These are phyloP conservation scores for Suncus etruscus DNA, from an alignment of 2,113 vertebrate genomes.

Conservation along the genomic window DNA sequence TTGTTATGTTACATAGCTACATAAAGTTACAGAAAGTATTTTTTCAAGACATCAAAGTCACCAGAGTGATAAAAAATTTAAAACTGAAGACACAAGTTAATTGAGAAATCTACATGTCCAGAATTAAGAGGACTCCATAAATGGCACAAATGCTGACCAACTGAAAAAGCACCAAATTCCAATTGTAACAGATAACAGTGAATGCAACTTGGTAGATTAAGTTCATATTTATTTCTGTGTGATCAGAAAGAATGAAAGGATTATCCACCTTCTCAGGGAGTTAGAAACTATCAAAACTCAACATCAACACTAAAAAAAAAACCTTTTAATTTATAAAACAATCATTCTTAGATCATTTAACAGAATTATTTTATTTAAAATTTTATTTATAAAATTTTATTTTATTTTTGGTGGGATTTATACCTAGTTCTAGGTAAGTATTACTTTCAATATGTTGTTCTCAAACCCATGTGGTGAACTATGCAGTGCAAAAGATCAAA, in stretches of 20 bases:
- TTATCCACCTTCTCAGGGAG: neutral
- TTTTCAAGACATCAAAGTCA: neutral
- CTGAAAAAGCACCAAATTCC: neutral
- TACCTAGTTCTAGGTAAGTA: too few relatives aligned
- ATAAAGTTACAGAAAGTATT: neutral
- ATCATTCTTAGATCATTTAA: neutral
- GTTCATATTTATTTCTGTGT: accelerated
- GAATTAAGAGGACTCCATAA: neutral
- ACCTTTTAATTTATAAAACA: neutral
- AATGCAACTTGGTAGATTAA: neutral
- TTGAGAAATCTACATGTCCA: accelerated
- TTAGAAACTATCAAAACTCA: accelerated
- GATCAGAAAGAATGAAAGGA: neutral
- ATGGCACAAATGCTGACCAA: accelerated
- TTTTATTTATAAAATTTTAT: neutral
- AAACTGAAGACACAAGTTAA: neutral
- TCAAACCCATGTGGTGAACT: too few relatives aligned
- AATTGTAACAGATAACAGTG: accelerated
- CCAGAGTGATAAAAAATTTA: neutral
- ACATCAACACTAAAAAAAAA: neutral
- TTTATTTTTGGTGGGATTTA: too few relatives aligned
- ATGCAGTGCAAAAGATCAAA: too few relatives aligned
- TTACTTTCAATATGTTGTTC: too few relatives aligned
- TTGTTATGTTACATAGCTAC: neutral
- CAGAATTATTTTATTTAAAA: neutral